Conservation (phyloP, 2,113 vertebrate species). For the Microtus montanus region DNA sequence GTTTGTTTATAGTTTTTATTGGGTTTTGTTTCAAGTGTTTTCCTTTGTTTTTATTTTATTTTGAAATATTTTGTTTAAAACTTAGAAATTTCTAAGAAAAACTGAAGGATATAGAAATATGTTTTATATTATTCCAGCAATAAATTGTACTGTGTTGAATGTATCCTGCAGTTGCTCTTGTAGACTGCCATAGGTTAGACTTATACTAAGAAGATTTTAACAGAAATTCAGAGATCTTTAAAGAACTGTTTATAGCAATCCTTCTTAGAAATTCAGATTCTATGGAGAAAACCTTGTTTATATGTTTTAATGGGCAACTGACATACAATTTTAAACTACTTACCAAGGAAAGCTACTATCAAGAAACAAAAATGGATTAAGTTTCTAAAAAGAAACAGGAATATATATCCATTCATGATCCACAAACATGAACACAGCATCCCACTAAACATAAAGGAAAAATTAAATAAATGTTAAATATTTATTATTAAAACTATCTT, state of each 20-base stretch:
- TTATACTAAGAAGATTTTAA: background rate
- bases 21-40: conserved; percentile 37
- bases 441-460: background rate
- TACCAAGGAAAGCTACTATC: background rate
- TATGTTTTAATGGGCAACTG: background rate
- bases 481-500: too few relatives aligned
- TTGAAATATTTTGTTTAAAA: conserved; percentile 74
- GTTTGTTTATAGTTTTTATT: background rate
- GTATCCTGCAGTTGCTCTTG: background rate
- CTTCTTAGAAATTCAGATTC: background rate
- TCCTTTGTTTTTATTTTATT: conserved; percentile 29
- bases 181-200: background rate
- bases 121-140: conserved; percentile 10
- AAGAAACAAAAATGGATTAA: background rate
- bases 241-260: background rate
- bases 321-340: background rate
- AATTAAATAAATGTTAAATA: background rate
- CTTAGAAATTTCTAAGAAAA: conserved; percentile 58
- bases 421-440: background rate
- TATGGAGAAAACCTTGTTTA: background rate
- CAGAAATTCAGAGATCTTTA: background rate
- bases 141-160: background rate
- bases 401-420: background rate
- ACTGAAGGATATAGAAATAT: background rate
- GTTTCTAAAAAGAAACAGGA: background rate